Percentiles rank a stretch among this genome's conserved stretches.
Evolutionary conservation across 2,888 invertebrate genomes (phyloP).

Genomic region (Sympetrum striolatum): DNA sequence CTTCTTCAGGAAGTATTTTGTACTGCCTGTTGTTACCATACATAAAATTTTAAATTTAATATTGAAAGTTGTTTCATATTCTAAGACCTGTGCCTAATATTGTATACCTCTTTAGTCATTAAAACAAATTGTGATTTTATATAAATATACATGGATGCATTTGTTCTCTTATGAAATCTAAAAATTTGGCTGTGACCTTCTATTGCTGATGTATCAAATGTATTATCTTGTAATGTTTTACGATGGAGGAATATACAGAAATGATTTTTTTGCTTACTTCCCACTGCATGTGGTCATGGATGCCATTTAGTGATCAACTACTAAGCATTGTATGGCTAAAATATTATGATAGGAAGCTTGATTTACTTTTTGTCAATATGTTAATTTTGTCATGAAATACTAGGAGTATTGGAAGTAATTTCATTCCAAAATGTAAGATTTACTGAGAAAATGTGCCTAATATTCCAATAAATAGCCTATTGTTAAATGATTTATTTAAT

Average conservation of each 20-base stretch:
- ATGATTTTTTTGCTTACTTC: neutral
- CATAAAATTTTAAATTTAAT: neutral
- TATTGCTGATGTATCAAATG: constrained; percentile 9
- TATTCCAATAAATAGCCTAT: constrained; percentile 9
- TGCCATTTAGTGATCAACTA: neutral
- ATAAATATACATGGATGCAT: constrained; percentile 6
- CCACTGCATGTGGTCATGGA: neutral
- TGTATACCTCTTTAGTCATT: constrained; percentile 33
- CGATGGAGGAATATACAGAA: neutral
- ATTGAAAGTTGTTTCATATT: constrained; percentile 19
- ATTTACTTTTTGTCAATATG: neutral
- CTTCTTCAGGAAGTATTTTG: constrained; percentile 14
- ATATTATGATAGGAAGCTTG: constrained; percentile 1
- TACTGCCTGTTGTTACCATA: constrained; percentile 38
- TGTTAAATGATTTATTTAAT: neutral
- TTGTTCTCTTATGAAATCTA: neutral
- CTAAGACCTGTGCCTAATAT: constrained; percentile 36
- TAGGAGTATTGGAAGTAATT: neutral
- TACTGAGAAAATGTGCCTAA: constrained; percentile 7
- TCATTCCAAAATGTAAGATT: neutral
- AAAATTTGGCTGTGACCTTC: constrained; percentile 33
- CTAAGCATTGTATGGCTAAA: neutral
- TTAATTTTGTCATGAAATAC: neutral
- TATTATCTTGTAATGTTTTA: constrained; percentile 5
- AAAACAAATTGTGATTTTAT: constrained; percentile 27